Evolutionary conservation across 2,113 vertebrate species (phyloP), one percentile per base, ranked within the genome.

Genomic region (Pogonocichla stellata): DNA sequence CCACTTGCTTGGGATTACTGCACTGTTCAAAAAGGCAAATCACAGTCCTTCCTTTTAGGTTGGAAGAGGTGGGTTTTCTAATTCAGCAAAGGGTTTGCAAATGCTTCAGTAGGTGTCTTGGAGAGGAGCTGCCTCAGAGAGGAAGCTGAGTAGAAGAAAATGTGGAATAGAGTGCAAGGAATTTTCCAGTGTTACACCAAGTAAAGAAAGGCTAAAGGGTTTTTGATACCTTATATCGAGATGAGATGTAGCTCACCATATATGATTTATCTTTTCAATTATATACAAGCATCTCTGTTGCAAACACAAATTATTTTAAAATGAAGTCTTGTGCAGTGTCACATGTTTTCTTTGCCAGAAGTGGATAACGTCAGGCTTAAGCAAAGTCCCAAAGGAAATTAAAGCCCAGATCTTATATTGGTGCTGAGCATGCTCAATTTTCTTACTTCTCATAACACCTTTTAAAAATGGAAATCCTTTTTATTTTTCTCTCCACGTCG

Each of bases 1-100:
- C 42, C 54, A n/a, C 72, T 96, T 94, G 62, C 79, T 94, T 95
- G 87, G 65, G 71, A 80, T 97, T 95, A 81, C 80, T 89, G 45
- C 64, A 29, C 61, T 78, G 26, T 73, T 94, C 80, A 48, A 65
- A 67, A 73, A 77, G 65, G 61, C 14, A 65, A 90, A 92, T 42
- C 48, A 70, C 10, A 47, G 7, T 43, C 71, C 71, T 73, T 58
- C 58, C 73, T 86, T 64, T 51, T 47, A 85, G 94, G 22, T 61
- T 83, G 86, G 58, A 78, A 73, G 65, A 70, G 36, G 64, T 92
- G 56, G 15, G 6, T 82, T 93, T 88, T 90, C 48, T 71, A 50
- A 36, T 89, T 88, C 92, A 65, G 61, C 72, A 45, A 26, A 28
- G 82, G 66, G 54, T 89, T 90, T 86, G 65, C 42, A 61, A 53